Evolutionary conservation across 2,113 vertebrate species (phyloP).

Genomic region (Fregetta grallaria): DNA sequence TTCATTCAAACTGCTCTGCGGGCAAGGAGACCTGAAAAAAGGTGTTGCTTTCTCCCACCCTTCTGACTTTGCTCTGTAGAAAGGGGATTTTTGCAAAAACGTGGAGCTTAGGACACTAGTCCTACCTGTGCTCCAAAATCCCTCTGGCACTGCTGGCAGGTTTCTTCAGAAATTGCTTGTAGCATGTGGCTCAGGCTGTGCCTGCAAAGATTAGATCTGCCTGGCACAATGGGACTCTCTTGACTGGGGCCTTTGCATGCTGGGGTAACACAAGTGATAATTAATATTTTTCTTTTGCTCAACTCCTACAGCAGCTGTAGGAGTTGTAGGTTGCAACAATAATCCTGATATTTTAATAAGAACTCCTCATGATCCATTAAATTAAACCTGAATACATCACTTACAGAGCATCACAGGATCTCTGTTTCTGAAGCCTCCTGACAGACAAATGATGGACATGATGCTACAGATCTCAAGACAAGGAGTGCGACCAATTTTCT

Average conservation of each 20-base stretch:
- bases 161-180: background rate
- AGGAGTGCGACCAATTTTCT: background rate
- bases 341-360: background rate
- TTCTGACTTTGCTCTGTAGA: background rate
- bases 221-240: background rate
- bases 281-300: background rate
- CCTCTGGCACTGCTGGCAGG: background rate
- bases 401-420: background rate
- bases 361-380: background rate
- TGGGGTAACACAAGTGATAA: background rate
- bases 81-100: background rate
- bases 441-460: background rate
- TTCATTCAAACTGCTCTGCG: background rate
- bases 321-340: background rate
- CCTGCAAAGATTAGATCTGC: background rate
- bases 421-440: background rate
- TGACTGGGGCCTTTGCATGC: fast-evolving
- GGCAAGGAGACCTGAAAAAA: background rate
- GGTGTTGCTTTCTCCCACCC: background rate
- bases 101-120: fast-evolving
- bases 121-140: background rate
- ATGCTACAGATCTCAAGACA: background rate
- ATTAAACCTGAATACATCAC: background rate
- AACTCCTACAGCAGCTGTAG: background rate
- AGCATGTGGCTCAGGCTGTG: background rate